Evolutionary conservation across 2,113 vertebrate genomes (phyloP).

Genomic region (Oceanodroma tethys): DNA sequence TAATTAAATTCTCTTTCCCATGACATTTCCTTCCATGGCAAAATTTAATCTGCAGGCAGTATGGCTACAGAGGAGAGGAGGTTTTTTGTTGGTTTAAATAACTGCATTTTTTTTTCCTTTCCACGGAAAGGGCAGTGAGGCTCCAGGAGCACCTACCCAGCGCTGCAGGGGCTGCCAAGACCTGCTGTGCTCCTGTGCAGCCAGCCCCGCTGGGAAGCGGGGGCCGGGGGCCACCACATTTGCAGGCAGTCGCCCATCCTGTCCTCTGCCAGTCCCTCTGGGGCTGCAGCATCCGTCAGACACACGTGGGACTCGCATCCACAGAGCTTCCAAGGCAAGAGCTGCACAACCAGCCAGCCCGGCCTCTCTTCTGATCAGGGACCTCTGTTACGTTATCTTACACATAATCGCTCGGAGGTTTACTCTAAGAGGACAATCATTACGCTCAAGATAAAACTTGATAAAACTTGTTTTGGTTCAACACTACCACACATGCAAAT

Average conservation of each 20-base stretch:
- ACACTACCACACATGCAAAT: not conserved
- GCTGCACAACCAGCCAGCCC: not conserved
- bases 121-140: not conserved
- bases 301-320: fast-evolving
- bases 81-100: not conserved
- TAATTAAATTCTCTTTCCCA: not conserved
- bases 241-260: not conserved
- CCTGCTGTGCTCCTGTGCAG: not conserved
- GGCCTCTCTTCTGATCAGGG: not conserved
- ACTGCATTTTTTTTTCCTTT: not conserved
- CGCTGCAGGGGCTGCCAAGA: not conserved
- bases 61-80: not conserved
- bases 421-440: not conserved
- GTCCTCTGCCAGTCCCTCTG: not conserved
- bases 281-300: not conserved
- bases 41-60: not conserved
- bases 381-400: not conserved
- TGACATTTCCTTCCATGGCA: not conserved
- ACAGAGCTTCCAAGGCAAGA: not conserved
- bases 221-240: not conserved
- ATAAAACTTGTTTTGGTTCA: not conserved
- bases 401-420: not conserved
- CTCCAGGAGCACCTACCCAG: not conserved
- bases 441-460: not conserved
- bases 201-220: not conserved